These are phyloP conservation scores for Halocynthia roretzi DNA, from an alignment of 23 tunicate species.

Conservation along the genomic window DNA sequence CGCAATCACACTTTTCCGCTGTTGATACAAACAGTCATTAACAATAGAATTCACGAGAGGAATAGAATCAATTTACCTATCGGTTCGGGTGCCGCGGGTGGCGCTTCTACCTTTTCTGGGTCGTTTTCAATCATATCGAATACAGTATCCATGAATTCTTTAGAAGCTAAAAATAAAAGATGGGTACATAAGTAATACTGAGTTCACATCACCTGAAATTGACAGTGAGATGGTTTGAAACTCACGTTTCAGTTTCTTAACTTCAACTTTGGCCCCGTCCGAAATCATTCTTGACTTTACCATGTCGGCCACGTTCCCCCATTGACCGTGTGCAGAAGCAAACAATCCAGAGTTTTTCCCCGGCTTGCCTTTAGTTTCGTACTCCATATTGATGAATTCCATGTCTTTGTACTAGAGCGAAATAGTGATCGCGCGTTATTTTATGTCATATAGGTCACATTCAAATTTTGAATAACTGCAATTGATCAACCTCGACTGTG, in stretches of 20 bases:
- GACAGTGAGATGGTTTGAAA: not conserved
- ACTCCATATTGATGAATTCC: slow-evolving; percentile 7
- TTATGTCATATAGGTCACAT: too few species aligned
- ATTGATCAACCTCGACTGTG: not conserved
- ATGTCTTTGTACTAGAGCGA: slow-evolving; percentile 12
- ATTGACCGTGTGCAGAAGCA: slow-evolving; percentile 10
- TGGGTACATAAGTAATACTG: not conserved
- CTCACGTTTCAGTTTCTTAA: slow-evolving; percentile 3
- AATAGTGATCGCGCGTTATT: too few species aligned
- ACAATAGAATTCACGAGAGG: not conserved
- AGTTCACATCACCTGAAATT: not conserved
- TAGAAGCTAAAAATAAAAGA: not conserved
- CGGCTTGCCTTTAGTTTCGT: slow-evolving; percentile 23
- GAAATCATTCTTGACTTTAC: slow-evolving; percentile 19
- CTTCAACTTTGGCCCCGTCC: not conserved
- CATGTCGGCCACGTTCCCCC: slow-evolving; percentile 9
- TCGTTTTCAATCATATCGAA: not conserved
- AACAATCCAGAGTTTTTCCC: slow-evolving; percentile 11
- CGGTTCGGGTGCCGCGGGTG: not conserved
- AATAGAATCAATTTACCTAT: not conserved
- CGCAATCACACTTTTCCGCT: slow-evolving; percentile 18
- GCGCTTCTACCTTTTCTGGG: not conserved
- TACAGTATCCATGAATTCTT: slow-evolving; percentile 1
- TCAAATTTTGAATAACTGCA: not conserved
- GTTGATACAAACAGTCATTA: not conserved